Evolutionary conservation across 2,113 vertebrate species (phyloP).

Genomic region (Pipra filicauda): DNA sequence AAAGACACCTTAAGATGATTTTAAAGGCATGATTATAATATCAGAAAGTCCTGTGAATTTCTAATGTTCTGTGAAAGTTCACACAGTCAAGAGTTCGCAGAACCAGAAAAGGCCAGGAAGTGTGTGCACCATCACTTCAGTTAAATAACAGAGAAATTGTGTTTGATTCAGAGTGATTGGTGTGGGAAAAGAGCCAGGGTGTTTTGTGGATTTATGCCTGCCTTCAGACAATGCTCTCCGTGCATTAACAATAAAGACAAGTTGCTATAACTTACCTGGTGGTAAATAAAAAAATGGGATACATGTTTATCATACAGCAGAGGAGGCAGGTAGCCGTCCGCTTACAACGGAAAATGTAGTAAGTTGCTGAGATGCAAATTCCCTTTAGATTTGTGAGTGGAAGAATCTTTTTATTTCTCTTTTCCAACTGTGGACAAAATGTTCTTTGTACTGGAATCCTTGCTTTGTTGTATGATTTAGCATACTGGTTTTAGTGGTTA

Average conservation of each 20-base stretch:
- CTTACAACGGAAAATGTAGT: not conserved
- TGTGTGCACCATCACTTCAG: not conserved
- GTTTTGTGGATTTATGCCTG: not conserved
- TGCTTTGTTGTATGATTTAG: not conserved
- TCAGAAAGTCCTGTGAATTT: not conserved
- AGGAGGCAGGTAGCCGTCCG: not conserved
- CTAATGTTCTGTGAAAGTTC: not conserved
- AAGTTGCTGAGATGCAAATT: not conserved
- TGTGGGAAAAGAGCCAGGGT: not conserved
- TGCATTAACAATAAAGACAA: not conserved
- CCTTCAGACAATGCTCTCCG: not conserved
- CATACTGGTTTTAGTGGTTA: not conserved
- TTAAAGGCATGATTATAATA: not conserved
- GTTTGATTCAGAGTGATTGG: not conserved
- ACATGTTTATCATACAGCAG: rapidly evolving
- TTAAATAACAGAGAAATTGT: not conserved
- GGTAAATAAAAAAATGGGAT: not conserved
- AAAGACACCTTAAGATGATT: not conserved
- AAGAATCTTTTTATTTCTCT: not conserved
- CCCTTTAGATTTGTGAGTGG: not conserved
- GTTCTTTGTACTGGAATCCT: not conserved
- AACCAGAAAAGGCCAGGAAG: not conserved
- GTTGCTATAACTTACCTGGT: not conserved
- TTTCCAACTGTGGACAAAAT: not conserved
- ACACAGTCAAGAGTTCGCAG: not conserved